Evolutionary conservation across 2,888 invertebrate genomes (phyloP).

Genomic region (Drosophila stalkeri): DNA sequence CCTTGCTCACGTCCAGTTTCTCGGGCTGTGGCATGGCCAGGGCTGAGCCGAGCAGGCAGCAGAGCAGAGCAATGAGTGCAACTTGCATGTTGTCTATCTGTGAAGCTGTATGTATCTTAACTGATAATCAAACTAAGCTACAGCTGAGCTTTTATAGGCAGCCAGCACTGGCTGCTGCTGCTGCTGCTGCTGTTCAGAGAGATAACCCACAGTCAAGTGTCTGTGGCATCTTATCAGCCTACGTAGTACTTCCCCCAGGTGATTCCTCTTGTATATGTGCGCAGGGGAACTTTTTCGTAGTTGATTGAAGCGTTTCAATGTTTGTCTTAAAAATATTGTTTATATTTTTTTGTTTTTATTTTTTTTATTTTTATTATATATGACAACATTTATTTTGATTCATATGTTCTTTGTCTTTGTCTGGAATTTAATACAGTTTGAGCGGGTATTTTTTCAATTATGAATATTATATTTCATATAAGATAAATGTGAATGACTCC

Average conservation of each 20-base stretch:
- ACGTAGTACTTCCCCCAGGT: background rate
- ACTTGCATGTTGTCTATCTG: constrained; percentile 36
- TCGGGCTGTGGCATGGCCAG: constrained; percentile 42
- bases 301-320: background rate
- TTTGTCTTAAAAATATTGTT: background rate
- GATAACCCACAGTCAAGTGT: background rate
- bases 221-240: background rate
- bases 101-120: constrained; percentile 24
- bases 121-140: constrained; percentile 24
- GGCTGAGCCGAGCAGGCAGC: constrained; percentile 32
- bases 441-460: no score
- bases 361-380: background rate
- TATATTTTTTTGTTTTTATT: background rate
- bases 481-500: no score
- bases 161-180: background rate
- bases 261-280: background rate
- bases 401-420: background rate
- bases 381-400: background rate
- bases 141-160: constrained; percentile 40
- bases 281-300: background rate
- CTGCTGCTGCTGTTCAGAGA: background rate
- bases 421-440: no score
- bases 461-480: no score
- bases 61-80: constrained; percentile 32
- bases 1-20: constrained; percentile 9